These are phyloP conservation scores for Campoletis raptor DNA, from an alignment of 2,888 invertebrate species.

Conservation along the genomic window DNA sequence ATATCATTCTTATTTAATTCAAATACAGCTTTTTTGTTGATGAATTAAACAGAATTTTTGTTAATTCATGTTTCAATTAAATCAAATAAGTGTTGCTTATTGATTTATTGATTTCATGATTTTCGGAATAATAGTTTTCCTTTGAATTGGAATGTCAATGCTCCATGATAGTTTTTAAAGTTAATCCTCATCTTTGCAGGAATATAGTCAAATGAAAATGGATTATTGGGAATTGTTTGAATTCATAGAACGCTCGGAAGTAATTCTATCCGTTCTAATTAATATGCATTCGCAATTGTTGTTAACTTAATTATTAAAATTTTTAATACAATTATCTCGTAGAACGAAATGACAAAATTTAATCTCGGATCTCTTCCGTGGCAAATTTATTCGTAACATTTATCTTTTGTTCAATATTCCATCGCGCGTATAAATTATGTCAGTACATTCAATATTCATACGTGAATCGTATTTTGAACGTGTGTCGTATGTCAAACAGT, in stretches of 20 bases:
- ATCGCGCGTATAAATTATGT: not conserved
- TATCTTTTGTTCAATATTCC: slow-evolving; percentile 1
- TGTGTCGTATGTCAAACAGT: slow-evolving; percentile 13
- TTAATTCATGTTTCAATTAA: too few relatives aligned
- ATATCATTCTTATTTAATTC: too few relatives aligned
- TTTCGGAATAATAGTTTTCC: not conserved
- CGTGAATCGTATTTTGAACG: slow-evolving; percentile 7
- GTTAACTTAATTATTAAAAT: not conserved
- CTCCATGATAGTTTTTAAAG: not conserved
- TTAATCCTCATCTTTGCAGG: not conserved
- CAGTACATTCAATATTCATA: not conserved
- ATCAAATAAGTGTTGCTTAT: too few relatives aligned
- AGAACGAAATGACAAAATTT: not conserved
- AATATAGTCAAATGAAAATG: not conserved
- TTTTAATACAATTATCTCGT: not conserved
- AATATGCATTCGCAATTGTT: not conserved
- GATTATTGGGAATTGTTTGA: not conserved
- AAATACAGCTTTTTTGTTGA: too few relatives aligned
- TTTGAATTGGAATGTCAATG: not conserved
- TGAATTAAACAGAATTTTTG: not conserved
- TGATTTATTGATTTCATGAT: not conserved
- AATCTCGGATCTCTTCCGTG: not conserved
- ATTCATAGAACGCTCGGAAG: not conserved
- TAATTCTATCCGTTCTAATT: not conserved
- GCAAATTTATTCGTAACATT: not conserved